Conservation (phyloP, 2,888 invertebrate species). For the Eupithecia tripunctaria region DNA sequence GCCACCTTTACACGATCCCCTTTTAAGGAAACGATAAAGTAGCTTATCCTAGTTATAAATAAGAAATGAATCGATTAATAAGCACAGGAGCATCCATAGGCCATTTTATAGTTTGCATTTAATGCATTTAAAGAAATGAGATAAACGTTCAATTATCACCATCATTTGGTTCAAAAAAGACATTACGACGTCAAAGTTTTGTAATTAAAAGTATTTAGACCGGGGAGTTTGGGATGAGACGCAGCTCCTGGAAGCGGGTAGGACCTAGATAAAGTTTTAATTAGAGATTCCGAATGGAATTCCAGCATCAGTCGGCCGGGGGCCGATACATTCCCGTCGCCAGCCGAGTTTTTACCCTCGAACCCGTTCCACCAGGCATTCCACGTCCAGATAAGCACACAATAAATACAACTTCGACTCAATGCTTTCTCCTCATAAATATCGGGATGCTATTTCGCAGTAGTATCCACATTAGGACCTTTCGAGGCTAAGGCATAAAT, state of each 20-base stretch:
- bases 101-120: constrained; percentile 50
- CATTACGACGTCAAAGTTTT: constrained; percentile 30
- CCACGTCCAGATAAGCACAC: constrained; percentile 65
- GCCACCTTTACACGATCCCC: constrained; percentile 47
- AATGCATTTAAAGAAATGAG: constrained; percentile 38
- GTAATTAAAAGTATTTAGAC: constrained; percentile 40
- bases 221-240: constrained; percentile 36
- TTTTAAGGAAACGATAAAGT: constrained; percentile 43
- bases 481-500: constrained; percentile 43
- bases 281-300: constrained; percentile 82
- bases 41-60: constrained; percentile 43
- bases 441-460: constrained; percentile 47
- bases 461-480: constrained; percentile 46
- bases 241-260: constrained; percentile 55
- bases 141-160: constrained; percentile 23
- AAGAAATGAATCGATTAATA: constrained; percentile 49
- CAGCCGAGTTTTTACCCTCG: constrained; percentile 75
- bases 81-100: constrained; percentile 27
- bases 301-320: constrained; percentile 68
- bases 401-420: constrained; percentile 68
- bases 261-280: constrained; percentile 82
- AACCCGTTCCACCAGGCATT: constrained; percentile 72
- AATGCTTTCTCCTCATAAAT: constrained; percentile 63
- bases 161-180: constrained; percentile 9
- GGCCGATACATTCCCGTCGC: constrained; percentile 78